Percentiles rank a stretch among this genome's conserved stretches.
These are phyloP conservation scores for Muscicapa comitata DNA, from an alignment of 2,797 vertebrate genomes.

Conservation along the genomic window DNA sequence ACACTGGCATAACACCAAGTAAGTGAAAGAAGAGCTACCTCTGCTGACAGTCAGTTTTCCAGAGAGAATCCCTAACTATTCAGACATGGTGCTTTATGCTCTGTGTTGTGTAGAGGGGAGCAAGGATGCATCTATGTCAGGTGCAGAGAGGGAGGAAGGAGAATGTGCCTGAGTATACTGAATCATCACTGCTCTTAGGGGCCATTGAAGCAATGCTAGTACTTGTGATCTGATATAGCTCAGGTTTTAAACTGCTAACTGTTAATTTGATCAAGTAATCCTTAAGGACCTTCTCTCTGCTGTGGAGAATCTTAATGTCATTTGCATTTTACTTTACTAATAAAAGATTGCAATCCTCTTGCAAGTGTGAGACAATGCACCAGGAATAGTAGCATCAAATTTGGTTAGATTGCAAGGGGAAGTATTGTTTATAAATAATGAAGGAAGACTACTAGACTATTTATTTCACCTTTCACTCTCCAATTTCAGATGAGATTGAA, in stretches of 20 bases:
- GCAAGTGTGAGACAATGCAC: not conserved
- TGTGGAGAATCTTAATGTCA: not conserved
- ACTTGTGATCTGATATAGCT: not conserved
- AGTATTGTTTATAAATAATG: not conserved
- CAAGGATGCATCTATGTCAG: not conserved
- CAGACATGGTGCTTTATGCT: not conserved
- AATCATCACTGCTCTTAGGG: not conserved
- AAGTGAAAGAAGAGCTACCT: slow-evolving; percentile 11
- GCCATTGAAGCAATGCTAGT: not conserved
- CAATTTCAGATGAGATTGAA: not conserved
- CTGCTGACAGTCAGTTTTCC: not conserved
- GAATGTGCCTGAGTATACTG: not conserved
- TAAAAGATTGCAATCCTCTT: not conserved
- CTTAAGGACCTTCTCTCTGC: not conserved
- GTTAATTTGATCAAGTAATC: not conserved
- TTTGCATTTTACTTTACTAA: not conserved
- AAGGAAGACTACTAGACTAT: not conserved
- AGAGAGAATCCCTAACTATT: not conserved
- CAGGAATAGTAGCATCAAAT: not conserved
- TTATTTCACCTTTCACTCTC: not conserved
- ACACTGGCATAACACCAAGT: rapidly evolving
- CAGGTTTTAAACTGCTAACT: not conserved
- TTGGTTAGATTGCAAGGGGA: not conserved
- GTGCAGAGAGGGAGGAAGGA: not conserved
- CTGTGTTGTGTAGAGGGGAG: not conserved